Base-by-base conservation (phyloP, 2,797 vertebrate genomes). In the Mionectes olivaceus region DNA sequence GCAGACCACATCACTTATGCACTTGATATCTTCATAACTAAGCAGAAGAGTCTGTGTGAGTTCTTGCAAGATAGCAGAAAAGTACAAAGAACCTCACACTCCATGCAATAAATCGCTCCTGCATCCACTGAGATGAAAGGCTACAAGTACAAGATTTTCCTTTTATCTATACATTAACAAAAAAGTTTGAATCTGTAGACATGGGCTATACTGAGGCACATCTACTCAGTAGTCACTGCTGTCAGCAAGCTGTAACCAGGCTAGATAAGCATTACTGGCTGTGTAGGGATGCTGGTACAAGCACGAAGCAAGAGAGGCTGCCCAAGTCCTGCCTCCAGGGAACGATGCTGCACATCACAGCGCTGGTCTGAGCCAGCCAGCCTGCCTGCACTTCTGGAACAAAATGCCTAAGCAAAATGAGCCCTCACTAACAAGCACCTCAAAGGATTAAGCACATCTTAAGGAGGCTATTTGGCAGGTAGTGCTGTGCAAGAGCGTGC, bases 151-250 rank as follows among this genome's bases (percentile, higher is more conserved):
- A 95, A 94, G 86, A 90, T 87, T 94, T 96, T 83, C 74, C 95
- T 96, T 96, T 96, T 95, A 96, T 94, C 95, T 95, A 8, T 90
- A 44, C 93, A 94, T 91, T 94, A 96, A 91, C 87, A 96, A 91
- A 95, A 92, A 73, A 89, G 50, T 50, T 77, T 70, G 77, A 90
- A 65, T 89, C 88, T 82, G 83, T 95, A 92, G 88, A 90, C 93
- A 76, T 32, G 55, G 67, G 67, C 67, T 79, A 43, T 67, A 79
- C 4, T 56, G 80, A 67, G 86, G 47, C 92, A 87, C 33, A 44
- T 59, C 64, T 75, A 19, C 83, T 87, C 63, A 55, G 63, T 32
- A 95, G 85, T 76, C 85, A 27, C 25, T 90, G 87, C 95, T 90
- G 87, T 90, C 93, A 90, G 95, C 3, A 1, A 85, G 92, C 78